phyloP scores from a whole-genome alignment of 2,113 vertebrate genomes.

The Manacus vitellinus region DNA sequence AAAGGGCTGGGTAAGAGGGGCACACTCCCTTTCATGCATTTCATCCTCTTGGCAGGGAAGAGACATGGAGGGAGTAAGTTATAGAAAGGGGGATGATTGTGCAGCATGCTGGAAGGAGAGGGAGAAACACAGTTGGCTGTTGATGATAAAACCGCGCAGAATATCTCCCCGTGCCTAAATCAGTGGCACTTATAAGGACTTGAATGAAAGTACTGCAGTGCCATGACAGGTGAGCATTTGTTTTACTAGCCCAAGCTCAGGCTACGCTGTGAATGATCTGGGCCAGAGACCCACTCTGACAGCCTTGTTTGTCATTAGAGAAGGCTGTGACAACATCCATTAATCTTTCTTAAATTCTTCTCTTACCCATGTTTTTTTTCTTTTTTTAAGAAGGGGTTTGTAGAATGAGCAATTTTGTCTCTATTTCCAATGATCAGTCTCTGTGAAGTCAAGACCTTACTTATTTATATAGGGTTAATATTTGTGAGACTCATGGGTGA shows the following conservation, averaged over 20 bases:
- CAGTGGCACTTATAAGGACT: not conserved
- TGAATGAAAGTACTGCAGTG: not conserved
- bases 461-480: constrained; percentile 46
- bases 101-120: not conserved
- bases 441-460: constrained; percentile 26
- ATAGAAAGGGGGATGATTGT: not conserved
- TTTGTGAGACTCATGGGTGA: constrained; percentile 9
- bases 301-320: constrained; percentile 66
- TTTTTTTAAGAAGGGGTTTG: constrained; percentile 24
- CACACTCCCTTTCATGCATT: not conserved
- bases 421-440: constrained; percentile 54
- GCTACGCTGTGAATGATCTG: constrained; percentile 43
- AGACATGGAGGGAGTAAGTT: not conserved
- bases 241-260: constrained; percentile 7
- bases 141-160: not conserved
- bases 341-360: constrained; percentile 65
- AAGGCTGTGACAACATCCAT: constrained; percentile 60
- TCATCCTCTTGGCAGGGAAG: not conserved
- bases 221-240: constrained; percentile 28
- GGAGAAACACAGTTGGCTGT: not conserved
- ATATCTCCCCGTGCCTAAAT: not conserved
- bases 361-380: constrained; percentile 20
- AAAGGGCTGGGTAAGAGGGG: not conserved
- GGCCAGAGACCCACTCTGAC: constrained; percentile 47
- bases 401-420: constrained; percentile 52